Evolutionary conservation across 2,888 invertebrate genomes (phyloP), one percentile per base, ranked within the genome.

Genomic region (Heliconius sara): DNA sequence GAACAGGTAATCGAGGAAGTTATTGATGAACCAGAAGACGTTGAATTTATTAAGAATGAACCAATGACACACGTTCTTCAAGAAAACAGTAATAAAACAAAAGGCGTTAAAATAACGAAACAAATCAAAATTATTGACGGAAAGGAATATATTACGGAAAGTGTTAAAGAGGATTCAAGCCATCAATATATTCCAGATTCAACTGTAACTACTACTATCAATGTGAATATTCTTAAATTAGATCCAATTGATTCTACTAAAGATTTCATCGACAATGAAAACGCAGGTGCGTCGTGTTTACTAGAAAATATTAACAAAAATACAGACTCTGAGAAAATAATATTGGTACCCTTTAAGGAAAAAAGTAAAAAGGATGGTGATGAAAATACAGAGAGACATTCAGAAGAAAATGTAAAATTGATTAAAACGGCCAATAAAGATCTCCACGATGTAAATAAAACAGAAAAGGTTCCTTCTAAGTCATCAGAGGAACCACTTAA

Each of bases 1-100:
- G 98, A 98, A 90, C 97, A 97, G 82, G 96, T 97, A 0, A 97
- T 97, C 1, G 98, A 98, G 92, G 98, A 98, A 92, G 94, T 98
- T 0, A 96, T 98, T 77, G 98, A 98, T 87, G 98, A 98, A 90
- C 98, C 98, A 0, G 98, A 97, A 88, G 97, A 97, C 87, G 93
- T 97, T 10, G 97, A 97, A 91, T 94, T 97, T 25, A 84, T 96
- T 73, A 97, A 97, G 88, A 96, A 97, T 87, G 96, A 96, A 84
- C 93, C 93, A 22, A 81, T 81, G 25, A 80, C 82, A 6, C 78
- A 85, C 57, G 74, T 80, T 60, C 63, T 84, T 43, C 83, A 85
- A 80, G 89, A 90, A 63, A 89, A 90, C 85, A 91, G 90, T 5
- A 80, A 89, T 0, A 90, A 87, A 84, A 92, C 91, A 3, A 93